A percentile compares a stretch with the other conserved stretches of the same genome.
Evolutionary conservation across 2,113 vertebrate genomes (phyloP).

Genomic region (Podocnemis expansa): DNA sequence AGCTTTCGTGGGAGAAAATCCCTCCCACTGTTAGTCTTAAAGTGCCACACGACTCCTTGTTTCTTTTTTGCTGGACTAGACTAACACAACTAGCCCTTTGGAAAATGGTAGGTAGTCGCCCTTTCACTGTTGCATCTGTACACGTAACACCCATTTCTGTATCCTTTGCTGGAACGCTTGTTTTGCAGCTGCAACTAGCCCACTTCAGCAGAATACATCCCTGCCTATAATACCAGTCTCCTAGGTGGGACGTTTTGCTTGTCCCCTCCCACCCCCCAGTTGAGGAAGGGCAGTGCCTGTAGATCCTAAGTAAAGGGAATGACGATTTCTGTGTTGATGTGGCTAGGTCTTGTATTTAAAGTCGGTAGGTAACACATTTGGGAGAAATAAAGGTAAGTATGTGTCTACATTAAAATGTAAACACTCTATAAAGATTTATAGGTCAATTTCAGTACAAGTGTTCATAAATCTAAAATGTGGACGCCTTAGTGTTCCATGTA

Average conservation of each 20-base stretch:
- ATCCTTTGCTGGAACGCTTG: not conserved
- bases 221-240: not conserved
- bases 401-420: not conserved
- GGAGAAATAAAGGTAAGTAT: not conserved
- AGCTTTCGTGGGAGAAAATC: no score
- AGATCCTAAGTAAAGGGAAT: not conserved
- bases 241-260: not conserved
- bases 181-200: rapidly evolving
- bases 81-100: no score
- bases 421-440: not conserved
- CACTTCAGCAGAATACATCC: not conserved
- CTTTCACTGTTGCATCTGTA: not conserved
- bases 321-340: not conserved
- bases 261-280: no score
- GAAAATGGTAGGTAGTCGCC: no score
- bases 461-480: no score
- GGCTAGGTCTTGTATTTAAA: not conserved
- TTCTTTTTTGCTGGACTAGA: no score
- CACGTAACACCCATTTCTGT: not conserved
- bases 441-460: not conserved
- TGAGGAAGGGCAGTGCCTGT: not conserved
- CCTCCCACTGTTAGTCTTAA: no score
- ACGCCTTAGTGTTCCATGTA: rapidly evolving
- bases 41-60: no score
- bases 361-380: rapidly evolving